A percentile compares a stretch with the other conserved stretches of the same genome.
phyloP scores from a whole-genome alignment of 1,140 invertebrate species.

The Helicoverpa zea region DNA sequence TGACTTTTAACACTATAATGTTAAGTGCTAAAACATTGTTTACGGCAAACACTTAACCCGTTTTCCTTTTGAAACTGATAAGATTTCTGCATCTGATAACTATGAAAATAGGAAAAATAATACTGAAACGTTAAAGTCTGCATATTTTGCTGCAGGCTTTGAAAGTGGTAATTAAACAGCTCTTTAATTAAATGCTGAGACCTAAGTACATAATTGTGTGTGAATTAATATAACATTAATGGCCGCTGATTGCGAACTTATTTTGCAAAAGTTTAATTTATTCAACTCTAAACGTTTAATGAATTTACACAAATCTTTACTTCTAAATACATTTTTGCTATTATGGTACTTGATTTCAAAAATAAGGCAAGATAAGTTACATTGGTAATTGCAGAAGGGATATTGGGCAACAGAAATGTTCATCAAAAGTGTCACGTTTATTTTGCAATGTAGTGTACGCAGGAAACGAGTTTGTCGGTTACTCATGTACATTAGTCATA shows the following conservation, averaged over 20 bases:
- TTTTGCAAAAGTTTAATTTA: background rate
- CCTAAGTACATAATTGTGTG: background rate
- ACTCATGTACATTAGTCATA: constrained; percentile 25
- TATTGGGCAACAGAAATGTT: background rate
- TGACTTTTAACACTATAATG: background rate
- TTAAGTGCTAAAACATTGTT: background rate
- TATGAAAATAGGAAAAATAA: background rate
- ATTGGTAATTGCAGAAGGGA: background rate
- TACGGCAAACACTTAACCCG: background rate
- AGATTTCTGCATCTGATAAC: background rate
- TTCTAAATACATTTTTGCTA: background rate
- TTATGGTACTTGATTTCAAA: background rate
- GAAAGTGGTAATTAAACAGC: background rate
- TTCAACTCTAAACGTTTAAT: background rate
- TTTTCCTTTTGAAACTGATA: background rate
- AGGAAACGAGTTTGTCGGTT: constrained; percentile 35
- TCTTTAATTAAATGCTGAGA: background rate
- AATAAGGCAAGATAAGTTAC: background rate
- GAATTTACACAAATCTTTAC: background rate
- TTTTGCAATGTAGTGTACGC: constrained; percentile 17
- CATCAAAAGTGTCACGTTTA: constrained; percentile 20
- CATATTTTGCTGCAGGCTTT: background rate
- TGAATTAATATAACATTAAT: constrained; percentile 1
- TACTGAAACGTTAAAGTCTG: background rate
- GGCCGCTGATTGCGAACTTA: background rate